A percentile compares a stretch with the other conserved stretches of the same genome.
phyloP scores from a whole-genome alignment of 2,888 invertebrate genomes.

The Cotesia congregata region DNA sequence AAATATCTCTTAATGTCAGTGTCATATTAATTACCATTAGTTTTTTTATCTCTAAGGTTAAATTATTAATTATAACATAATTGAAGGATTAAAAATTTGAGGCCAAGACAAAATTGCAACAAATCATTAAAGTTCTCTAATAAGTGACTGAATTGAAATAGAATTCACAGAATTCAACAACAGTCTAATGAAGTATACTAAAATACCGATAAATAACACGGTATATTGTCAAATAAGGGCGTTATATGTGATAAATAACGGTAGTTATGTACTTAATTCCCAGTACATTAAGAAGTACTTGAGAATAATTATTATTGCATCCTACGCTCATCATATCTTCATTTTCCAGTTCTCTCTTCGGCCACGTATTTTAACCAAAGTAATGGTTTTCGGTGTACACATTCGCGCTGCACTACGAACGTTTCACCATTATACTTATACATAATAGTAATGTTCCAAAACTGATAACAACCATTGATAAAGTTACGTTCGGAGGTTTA shows the following conservation, averaged over 20 bases:
- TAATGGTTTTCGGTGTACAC: not conserved
- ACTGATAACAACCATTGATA: slow-evolving; percentile 32
- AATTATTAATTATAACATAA: too few species aligned
- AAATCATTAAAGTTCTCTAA: too few species aligned
- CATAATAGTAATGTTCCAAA: slow-evolving; percentile 15
- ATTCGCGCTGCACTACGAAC: not conserved
- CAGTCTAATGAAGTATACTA: not conserved
- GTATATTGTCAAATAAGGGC: not conserved
- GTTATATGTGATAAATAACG: not conserved
- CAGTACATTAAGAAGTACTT: slow-evolving; percentile 23
- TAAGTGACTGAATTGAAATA: too few species aligned
- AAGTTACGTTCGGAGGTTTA: slow-evolving; percentile 16
- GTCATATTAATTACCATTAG: too few species aligned
- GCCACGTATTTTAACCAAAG: slow-evolving; percentile 5
- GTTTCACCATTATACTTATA: not conserved
- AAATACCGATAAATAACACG: not conserved
- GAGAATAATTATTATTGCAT: slow-evolving; percentile 36
- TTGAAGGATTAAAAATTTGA: too few species aligned
- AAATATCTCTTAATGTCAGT: too few species aligned
- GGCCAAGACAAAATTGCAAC: too few species aligned
- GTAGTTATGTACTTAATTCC: not conserved
- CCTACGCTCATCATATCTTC: slow-evolving; percentile 28
- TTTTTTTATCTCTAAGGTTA: too few species aligned
- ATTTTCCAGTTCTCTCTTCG: slow-evolving; percentile 19
- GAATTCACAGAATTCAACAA: not conserved